Percentiles rank a stretch among this genome's conserved stretches.
phyloP scores from a whole-genome alignment of 2,888 invertebrate genomes.

The Aquatica leii region DNA sequence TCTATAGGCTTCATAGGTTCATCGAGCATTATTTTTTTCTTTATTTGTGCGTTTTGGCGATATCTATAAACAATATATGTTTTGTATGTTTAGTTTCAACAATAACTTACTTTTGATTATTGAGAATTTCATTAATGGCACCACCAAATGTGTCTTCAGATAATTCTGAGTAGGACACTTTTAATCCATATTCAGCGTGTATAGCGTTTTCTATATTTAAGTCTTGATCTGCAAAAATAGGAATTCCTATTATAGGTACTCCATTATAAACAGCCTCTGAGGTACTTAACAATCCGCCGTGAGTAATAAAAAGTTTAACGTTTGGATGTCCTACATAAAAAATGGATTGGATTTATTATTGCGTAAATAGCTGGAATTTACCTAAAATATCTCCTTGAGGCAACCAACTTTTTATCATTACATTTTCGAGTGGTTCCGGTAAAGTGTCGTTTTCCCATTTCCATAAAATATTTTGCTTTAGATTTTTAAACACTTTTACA shows the following conservation, averaged over 20 bases:
- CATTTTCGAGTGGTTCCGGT: slow-evolving; percentile 37
- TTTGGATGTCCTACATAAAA: slow-evolving; percentile 48
- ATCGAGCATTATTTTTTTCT: neutral
- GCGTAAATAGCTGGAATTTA: no score
- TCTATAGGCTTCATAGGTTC: slow-evolving; percentile 19
- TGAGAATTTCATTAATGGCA: slow-evolving; percentile 57
- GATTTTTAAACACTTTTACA: slow-evolving; percentile 64
- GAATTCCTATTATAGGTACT: slow-evolving; percentile 17
- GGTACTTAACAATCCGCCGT: slow-evolving; percentile 19
- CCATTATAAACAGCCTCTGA: slow-evolving; percentile 20
- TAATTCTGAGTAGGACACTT: slow-evolving; percentile 56
- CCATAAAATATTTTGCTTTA: slow-evolving; percentile 73
- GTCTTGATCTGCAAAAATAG: slow-evolving; percentile 57
- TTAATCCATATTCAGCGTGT: slow-evolving; percentile 56
- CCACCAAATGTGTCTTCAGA: slow-evolving; percentile 57
- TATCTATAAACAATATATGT: slow-evolving; percentile 9
- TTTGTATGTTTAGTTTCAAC: no score
- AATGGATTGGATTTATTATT: slow-evolving; percentile 41
- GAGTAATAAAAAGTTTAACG: slow-evolving; percentile 46
- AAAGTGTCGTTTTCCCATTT: slow-evolving; percentile 70
- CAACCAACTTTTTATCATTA: slow-evolving; percentile 46
- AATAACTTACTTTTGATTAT: slow-evolving; percentile 50
- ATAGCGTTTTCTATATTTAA: slow-evolving; percentile 60
- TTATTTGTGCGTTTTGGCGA: neutral
- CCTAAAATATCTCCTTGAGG: slow-evolving; percentile 52